Conservation (phyloP, 2,797 vertebrate genomes). For the Potorous gilbertii region DNA sequence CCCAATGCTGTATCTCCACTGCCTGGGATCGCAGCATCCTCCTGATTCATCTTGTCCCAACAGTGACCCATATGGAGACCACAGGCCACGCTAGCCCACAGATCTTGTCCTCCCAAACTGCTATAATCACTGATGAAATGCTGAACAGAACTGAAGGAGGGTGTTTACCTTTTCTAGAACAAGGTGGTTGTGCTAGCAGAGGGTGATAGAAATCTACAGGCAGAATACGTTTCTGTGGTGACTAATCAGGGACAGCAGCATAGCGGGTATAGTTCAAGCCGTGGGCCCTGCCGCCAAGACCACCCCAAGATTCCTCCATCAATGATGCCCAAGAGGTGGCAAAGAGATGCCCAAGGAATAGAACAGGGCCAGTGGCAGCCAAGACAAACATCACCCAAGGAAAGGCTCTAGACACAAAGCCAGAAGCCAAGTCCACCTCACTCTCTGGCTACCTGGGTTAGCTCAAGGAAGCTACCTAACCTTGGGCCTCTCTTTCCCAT, state of each 20-base stretch:
- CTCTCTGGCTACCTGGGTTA: no score
- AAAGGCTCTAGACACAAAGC: background rate
- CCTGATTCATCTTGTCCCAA: background rate
- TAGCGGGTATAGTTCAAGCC: background rate
- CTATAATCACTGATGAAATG: background rate
- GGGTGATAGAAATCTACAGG: background rate
- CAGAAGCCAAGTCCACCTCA: no score
- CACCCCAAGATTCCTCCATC: background rate
- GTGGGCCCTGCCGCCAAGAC: rapidly evolving
- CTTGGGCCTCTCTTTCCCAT: no score
- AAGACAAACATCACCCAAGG: no score
- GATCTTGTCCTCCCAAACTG: background rate
- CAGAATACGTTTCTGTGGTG: background rate
- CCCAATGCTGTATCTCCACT: no score
- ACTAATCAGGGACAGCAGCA: background rate
- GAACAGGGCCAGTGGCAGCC: background rate
- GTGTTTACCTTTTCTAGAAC: background rate
- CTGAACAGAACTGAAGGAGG: background rate
- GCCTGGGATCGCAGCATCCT: background rate
- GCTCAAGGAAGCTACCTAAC: no score
- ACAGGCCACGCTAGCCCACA: background rate
- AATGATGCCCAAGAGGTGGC: background rate
- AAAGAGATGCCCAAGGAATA: background rate
- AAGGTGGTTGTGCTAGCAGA: background rate
- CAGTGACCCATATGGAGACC: background rate